Evolutionary conservation across 2,888 invertebrate genomes (phyloP), one percentile per base, ranked within the genome.

Genomic region (Meiosimyza decipiens): DNA sequence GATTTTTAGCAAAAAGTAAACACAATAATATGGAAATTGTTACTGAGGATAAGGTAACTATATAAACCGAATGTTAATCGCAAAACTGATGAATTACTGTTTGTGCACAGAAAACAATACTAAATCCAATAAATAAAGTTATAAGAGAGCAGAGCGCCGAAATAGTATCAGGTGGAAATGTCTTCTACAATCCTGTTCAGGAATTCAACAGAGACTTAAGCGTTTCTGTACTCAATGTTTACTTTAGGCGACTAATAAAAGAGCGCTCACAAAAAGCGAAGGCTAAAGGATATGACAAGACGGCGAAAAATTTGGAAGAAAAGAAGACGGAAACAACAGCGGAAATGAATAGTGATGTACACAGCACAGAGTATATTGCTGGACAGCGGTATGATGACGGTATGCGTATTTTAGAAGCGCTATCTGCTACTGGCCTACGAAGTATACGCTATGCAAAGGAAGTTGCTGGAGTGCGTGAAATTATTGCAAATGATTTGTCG

Each of bases 181-280:
- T 99, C 0, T 99, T 99, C 87, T 99, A 99, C 84, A 99, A 99
- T 88, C 96, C 98, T 0, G 99, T 99, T 1, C 98, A 98, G 87
- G 97, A 99, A 86, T 99, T 99, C 82, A 99, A 99, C 86, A 90
- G 99, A 77, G 99, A 99, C 88, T 88, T 99, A 66, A 95, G 95
- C 83, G 90, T 95, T 79, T 90, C 92, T 6, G 94, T 93, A 0
- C 84, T 95, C 28, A 90, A 89, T 73, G 88, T 92, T n/a, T 94
- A 92, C 82, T 89, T 90, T 9, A 88, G 89, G 79, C 89, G 91
- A 4, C 62, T 85, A 28, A 88, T 87, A 79, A 88, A 82, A 71
- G 83, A 85, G 63, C 80, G 85, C 16, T 78, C 79, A 76, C 82
- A 81, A 77, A 75, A 82, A 77, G 74, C 78, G 74, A 18, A 68